A percentile compares a stretch with the other conserved stretches of the same genome.
phyloP scores from a whole-genome alignment of 2,797 vertebrate species.

The Spea hammondii region DNA sequence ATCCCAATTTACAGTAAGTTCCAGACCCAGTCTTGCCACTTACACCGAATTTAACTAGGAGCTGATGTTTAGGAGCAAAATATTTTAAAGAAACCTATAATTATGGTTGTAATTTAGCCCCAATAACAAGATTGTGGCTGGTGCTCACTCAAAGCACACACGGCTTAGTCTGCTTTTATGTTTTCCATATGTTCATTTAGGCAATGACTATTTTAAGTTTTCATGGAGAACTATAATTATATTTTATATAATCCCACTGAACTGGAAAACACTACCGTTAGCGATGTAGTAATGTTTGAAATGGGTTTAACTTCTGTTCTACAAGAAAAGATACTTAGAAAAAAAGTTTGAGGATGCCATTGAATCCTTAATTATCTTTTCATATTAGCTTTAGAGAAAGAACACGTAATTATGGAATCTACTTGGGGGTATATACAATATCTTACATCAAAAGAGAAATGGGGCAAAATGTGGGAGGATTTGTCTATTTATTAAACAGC shows the following conservation, averaged over 20 bases:
- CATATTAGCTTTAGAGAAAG: no score
- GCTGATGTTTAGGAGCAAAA: conserved; percentile 54
- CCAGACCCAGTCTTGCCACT: conserved; percentile 56
- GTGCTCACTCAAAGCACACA: background rate
- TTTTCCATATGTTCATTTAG: background rate
- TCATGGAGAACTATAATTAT: background rate
- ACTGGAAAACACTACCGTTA: no score
- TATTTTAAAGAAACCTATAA: conserved; percentile 55
- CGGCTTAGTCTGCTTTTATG: background rate
- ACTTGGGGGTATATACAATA: no score
- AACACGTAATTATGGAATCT: no score
- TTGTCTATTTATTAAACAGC: no score
- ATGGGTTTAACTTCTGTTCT: no score
- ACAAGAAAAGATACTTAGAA: no score
- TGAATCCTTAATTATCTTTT: no score
- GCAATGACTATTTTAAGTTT: background rate
- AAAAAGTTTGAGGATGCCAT: no score
- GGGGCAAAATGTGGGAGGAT: no score
- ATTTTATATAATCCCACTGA: background rate
- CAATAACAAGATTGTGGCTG: conserved; percentile 11
- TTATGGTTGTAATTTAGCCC: conserved; percentile 50
- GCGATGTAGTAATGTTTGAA: no score
- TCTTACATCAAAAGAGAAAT: no score
- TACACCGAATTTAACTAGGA: conserved; percentile 56
- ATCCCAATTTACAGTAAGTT: conserved; percentile 65